Evolutionary conservation across 2,888 invertebrate species (phyloP).

Genomic region (Noctua pronuba): DNA sequence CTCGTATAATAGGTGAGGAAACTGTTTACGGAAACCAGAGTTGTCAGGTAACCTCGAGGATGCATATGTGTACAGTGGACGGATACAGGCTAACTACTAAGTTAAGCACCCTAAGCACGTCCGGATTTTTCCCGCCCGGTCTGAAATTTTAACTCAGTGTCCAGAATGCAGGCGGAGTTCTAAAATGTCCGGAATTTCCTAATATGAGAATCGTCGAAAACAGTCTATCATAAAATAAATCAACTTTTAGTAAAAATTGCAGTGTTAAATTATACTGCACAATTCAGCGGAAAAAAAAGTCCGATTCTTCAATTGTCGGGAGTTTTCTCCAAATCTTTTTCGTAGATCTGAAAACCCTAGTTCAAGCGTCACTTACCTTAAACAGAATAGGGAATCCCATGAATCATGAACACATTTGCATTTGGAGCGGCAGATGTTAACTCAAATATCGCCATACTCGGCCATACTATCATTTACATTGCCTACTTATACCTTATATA

Average conservation of each 20-base stretch:
- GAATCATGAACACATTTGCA: conserved; percentile 43
- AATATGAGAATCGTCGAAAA: neutral
- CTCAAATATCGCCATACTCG: conserved; percentile 30
- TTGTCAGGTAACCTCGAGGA: neutral
- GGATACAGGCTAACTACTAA: neutral
- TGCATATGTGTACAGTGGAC: neutral
- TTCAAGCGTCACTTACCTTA: neutral
- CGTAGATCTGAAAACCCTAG: neutral
- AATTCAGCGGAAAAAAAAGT: neutral
- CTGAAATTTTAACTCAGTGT: too few species aligned
- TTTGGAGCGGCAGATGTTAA: conserved; percentile 38
- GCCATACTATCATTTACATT: conserved; percentile 10
- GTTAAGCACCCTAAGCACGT: too few species aligned
- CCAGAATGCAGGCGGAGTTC: neutral
- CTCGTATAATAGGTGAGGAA: neutral
- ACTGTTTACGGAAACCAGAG: neutral
- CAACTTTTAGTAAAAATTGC: too few species aligned
- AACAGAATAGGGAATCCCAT: conserved; percentile 7
- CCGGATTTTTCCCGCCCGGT: neutral
- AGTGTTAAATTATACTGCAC: neutral
- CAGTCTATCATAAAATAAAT: neutral
- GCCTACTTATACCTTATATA: neutral
- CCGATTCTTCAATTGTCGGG: neutral
- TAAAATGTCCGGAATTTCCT: neutral
- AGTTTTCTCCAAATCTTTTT: neutral